Conservation (phyloP, 2,113 vertebrate genomes). For the Albula goreensis region DNA sequence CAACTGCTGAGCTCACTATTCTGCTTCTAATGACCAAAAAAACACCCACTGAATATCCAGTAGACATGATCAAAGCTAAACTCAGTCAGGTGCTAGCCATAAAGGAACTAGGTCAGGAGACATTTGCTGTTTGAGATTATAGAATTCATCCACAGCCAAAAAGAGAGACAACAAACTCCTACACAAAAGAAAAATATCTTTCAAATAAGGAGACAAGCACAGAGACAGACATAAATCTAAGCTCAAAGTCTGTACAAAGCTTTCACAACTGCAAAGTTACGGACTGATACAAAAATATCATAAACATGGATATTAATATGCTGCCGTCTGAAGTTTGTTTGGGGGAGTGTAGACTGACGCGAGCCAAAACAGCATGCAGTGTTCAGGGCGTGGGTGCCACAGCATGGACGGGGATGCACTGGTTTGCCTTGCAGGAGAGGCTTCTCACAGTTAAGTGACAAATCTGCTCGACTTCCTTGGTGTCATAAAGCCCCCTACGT, state of each 20-base stretch:
- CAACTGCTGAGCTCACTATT: background rate
- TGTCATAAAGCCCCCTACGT: conserved; percentile 1
- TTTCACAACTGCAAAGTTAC: no score
- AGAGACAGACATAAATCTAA: background rate
- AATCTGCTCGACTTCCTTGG: conserved; percentile 39
- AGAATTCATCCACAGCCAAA: background rate
- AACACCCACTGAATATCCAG: background rate
- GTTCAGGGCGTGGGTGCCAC: background rate
- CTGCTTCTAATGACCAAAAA: background rate
- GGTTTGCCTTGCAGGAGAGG: background rate
- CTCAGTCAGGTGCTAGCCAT: background rate
- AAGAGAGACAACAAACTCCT: background rate
- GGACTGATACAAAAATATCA: background rate
- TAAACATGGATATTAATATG: background rate
- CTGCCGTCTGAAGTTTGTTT: background rate
- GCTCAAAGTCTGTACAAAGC: no score
- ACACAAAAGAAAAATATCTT: background rate
- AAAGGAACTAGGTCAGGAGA: background rate
- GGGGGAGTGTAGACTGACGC: background rate
- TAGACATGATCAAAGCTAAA: background rate
- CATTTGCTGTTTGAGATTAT: background rate
- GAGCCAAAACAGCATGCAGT: background rate
- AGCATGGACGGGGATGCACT: background rate
- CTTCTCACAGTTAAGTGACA: conserved; percentile 18
- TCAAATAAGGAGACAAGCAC: background rate